phyloP scores from a whole-genome alignment of 2,797 vertebrate genomes.

The Crenuchus spilurus region DNA sequence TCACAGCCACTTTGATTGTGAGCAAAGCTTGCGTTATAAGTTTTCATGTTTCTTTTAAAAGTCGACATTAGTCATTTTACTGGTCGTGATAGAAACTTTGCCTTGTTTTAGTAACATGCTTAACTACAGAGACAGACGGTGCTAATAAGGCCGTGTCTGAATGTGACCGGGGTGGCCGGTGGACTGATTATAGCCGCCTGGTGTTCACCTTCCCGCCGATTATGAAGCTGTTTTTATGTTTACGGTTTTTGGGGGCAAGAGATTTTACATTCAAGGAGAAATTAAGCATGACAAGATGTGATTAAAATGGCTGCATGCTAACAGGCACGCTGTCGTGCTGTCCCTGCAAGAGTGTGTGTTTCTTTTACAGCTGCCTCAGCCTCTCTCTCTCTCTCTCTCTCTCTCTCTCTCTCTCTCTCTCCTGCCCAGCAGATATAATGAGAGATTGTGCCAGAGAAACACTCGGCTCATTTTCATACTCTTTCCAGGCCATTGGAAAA shows the following conservation, averaged over 20 bases:
- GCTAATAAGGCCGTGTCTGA: constrained; percentile 43
- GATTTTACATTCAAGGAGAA: constrained; percentile 50
- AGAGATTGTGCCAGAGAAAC: constrained; percentile 56
- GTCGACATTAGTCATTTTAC: neutral
- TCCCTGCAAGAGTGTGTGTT: constrained; percentile 40
- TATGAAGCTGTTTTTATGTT: constrained; percentile 42
- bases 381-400: constrained; percentile 28
- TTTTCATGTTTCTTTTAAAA: constrained; percentile 11
- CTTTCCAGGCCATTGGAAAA: constrained; percentile 60
- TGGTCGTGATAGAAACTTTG: constrained; percentile 23
- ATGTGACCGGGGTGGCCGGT: constrained; percentile 40
- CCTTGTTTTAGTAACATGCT: constrained; percentile 3
- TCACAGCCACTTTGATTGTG: neutral
- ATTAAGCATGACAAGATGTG: constrained; percentile 57
- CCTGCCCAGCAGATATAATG: constrained; percentile 51
- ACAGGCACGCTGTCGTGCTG: constrained; percentile 32
- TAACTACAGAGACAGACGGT: constrained; percentile 8
- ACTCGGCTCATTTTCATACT: constrained; percentile 57
- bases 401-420: constrained; percentile 21
- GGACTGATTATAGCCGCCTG: constrained; percentile 52
- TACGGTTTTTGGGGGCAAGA: neutral
- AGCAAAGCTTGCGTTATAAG: constrained; percentile 6
- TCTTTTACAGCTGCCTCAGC: constrained; percentile 40
- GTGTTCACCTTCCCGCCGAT: constrained; percentile 42
- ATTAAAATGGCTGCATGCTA: constrained; percentile 61